These are phyloP conservation scores for Chionomys nivalis DNA, from an alignment of 2,113 vertebrate genomes.

Conservation along the genomic window DNA sequence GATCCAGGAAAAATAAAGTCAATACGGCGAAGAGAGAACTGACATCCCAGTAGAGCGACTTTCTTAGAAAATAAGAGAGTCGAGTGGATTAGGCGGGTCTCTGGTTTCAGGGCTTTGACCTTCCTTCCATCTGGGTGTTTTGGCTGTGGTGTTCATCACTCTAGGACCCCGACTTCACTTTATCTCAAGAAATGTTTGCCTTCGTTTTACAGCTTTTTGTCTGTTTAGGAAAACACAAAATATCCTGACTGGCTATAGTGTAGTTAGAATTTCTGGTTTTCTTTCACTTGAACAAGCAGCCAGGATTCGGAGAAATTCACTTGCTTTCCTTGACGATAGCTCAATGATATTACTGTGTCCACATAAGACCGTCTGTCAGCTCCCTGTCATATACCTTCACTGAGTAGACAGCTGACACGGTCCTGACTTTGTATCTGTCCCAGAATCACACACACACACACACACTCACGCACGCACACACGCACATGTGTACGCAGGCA, in stretches of 20 bases:
- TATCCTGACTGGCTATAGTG: neutral
- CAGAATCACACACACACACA: neutral
- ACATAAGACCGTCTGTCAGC: neutral
- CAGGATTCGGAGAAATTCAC: neutral
- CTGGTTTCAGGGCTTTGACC: conserved; percentile 54
- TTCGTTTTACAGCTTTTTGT: neutral
- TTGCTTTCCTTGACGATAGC: conserved; percentile 10
- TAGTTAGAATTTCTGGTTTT: neutral
- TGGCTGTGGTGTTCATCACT: neutral
- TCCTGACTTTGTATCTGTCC: neutral
- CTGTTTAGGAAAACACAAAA: neutral
- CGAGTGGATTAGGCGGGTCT: conserved; percentile 46
- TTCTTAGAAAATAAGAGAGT: conserved; percentile 44
- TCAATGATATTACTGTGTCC: neutral
- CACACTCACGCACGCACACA: neutral
- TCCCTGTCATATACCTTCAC: neutral
- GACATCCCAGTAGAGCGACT: conserved; percentile 29
- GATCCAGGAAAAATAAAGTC: conserved; percentile 69
- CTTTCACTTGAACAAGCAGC: conserved; percentile 23
- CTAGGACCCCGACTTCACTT: neutral
- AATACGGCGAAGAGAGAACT: conserved; percentile 36
- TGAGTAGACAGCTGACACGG: neutral
- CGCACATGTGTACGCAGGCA: accelerated
- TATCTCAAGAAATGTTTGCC: neutral
- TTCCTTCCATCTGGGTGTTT: neutral